Base-by-base conservation (phyloP, 1,140 invertebrate genomes). In the Lucilia cuprina region DNA sequence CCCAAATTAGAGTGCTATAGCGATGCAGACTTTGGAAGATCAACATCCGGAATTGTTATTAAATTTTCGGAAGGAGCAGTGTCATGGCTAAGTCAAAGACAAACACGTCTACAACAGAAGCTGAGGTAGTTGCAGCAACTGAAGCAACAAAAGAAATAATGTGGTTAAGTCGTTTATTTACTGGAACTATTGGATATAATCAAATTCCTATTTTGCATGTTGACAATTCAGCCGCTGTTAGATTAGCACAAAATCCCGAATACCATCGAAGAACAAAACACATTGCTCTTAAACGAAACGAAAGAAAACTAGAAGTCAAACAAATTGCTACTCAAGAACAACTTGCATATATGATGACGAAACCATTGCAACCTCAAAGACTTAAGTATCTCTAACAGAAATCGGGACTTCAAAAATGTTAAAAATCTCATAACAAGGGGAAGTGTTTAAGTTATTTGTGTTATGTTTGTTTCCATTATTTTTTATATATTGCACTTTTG, bases 51-150 rank as follows among this genome's bases (percentile, higher is more conserved):
- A 84, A 85, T 89, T n/a, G 84, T 88, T 8, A 85, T 88, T 7
- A 86, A 82, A 14, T 90, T 89, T 85, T 74, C 87, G 19, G 88
- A 88, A 84, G 89, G 87, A 83, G 84, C 83, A 5, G 86, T 90
- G 3, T 30, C 25, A 30, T 30, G 25, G 25, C 25, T 30, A 30
- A 30, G 25, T 30, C 25, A 30, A 30, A 84, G 89, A 77, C 90
- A 91, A 85, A 83, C 85, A 89, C 89, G n/a, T 91, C 89, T 12
- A 91, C 88, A 5, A 91, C 89, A 2, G 91, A 93, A 89, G 91
- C 92, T 14, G 92, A 93, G 86, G 88, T 92, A 83, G 87, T 92
- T 2, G 91, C 91, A 17, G 89, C 90, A 13, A 90, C 87, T 83
- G 88, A 92, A 85, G 91, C 85, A 74, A 86, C 90, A 19, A 90